Conservation (phyloP, 2,113 vertebrate species). For the Bucco capensis region DNA sequence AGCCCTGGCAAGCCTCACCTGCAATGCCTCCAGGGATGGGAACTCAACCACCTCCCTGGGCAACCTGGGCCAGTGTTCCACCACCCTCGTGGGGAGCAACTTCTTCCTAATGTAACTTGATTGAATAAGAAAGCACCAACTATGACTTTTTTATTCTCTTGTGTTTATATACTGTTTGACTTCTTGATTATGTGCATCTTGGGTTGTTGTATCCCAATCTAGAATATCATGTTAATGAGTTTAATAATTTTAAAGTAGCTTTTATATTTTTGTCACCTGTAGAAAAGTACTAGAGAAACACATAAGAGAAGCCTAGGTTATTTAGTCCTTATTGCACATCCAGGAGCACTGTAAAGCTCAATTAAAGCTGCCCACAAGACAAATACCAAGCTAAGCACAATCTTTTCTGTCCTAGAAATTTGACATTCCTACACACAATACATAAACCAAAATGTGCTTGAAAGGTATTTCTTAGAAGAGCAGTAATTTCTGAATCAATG, state of each 20-base stretch:
- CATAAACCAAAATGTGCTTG: background rate
- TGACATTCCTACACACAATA: background rate
- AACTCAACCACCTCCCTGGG: too few relatives aligned
- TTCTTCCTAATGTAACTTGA: too few relatives aligned
- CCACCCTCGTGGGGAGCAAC: too few relatives aligned
- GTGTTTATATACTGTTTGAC: background rate
- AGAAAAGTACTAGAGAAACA: background rate
- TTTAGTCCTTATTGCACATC: background rate
- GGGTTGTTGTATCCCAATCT: background rate
- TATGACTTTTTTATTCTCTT: background rate
- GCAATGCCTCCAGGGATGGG: too few relatives aligned
- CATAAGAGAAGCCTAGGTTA: background rate
- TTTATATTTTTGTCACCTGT: background rate
- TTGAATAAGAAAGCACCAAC: background rate
- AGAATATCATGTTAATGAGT: background rate
- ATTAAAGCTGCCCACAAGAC: background rate
- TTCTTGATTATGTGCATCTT: background rate
- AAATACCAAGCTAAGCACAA: background rate
- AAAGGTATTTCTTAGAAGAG: background rate
- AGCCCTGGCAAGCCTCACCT: too few relatives aligned
- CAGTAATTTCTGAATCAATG: background rate
- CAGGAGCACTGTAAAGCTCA: background rate
- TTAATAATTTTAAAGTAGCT: background rate
- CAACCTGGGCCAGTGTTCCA: too few relatives aligned
- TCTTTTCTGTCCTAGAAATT: background rate